Conservation (phyloP, 2,797 vertebrate genomes). For the Sternotherus odoratus region DNA sequence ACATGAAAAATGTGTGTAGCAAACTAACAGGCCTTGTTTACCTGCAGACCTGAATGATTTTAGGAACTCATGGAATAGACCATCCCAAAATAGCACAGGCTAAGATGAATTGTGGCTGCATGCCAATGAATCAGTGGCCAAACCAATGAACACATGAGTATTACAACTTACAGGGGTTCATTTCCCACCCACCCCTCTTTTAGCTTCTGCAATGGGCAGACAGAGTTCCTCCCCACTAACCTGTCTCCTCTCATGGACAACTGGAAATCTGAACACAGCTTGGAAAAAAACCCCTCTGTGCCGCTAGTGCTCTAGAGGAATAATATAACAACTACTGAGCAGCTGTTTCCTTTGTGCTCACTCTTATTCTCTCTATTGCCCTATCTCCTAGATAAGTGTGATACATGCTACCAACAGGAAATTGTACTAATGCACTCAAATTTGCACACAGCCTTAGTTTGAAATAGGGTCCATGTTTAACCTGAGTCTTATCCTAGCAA, state of each 20-base stretch:
- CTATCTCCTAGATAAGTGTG: background rate
- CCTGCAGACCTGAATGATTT: background rate
- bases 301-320: background rate
- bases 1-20: background rate
- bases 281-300: background rate
- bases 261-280: background rate
- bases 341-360: background rate
- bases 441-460: fast-evolving
- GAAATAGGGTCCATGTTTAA: fast-evolving
- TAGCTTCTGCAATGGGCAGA: background rate
- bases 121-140: background rate
- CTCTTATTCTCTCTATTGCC: background rate
- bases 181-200: background rate
- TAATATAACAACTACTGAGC: background rate
- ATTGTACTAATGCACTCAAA: fast-evolving
- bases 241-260: background rate
- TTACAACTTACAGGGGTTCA: background rate
- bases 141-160: background rate
- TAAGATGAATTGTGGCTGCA: too few relatives aligned
- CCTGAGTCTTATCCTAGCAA: background rate
- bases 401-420: fast-evolving
- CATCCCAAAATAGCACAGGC: too few relatives aligned
- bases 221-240: background rate
- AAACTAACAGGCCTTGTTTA: background rate
- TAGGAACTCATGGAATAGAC: background rate